phyloP scores from a whole-genome alignment of 2,888 invertebrate species.

The Melitaea athalia region DNA sequence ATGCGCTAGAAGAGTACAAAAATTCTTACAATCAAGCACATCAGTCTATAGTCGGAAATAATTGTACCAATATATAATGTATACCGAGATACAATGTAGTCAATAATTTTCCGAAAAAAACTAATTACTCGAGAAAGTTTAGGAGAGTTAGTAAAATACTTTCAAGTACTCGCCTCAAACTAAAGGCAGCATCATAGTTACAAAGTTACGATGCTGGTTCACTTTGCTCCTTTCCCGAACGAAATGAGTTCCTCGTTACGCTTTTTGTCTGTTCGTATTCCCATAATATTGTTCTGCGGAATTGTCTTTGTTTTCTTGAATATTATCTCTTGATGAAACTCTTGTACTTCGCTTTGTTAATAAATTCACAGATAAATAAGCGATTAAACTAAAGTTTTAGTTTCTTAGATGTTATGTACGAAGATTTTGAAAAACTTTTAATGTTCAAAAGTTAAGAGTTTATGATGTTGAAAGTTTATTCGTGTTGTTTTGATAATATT shows the following conservation, averaged over 20 bases:
- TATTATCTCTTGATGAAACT: slow-evolving; percentile 7
- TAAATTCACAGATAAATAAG: background rate
- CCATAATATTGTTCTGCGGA: slow-evolving; percentile 23
- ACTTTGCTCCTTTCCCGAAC: slow-evolving; percentile 52
- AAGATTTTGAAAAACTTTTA: background rate
- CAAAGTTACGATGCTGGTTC: slow-evolving; percentile 54
- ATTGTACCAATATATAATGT: too few relatives aligned
- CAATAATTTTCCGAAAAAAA: background rate
- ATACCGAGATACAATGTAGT: too few relatives aligned
- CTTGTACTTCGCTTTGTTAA: background rate
- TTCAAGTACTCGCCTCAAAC: slow-evolving; percentile 11
- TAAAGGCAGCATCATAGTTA: slow-evolving; percentile 47
- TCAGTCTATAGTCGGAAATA: too few relatives aligned
- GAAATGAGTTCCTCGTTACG: slow-evolving; percentile 51
- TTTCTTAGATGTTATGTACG: background rate
- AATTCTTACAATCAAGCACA: too few relatives aligned
- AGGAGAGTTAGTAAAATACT: slow-evolving; percentile 7
- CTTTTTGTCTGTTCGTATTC: slow-evolving; percentile 31
- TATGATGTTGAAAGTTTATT: background rate
- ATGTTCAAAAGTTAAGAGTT: background rate
- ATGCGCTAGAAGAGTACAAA: too few relatives aligned
- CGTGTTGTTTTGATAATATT: background rate
- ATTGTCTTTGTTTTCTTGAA: slow-evolving; percentile 21
- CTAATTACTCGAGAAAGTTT: background rate
- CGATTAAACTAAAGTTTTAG: slow-evolving; percentile 1